Evolutionary conservation across 2,113 vertebrate species (phyloP).

Genomic region (Nymphicus hollandicus): DNA sequence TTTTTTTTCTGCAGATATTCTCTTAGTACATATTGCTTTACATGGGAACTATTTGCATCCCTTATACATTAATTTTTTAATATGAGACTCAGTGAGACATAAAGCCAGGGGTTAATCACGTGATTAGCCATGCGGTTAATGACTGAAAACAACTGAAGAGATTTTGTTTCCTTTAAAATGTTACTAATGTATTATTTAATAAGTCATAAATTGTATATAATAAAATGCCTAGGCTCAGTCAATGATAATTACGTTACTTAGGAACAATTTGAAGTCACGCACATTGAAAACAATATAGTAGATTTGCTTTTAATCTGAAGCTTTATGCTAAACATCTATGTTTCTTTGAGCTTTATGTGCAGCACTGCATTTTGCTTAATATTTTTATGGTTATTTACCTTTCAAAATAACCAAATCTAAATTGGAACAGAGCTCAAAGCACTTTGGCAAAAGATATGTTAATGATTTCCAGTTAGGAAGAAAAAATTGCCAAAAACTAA

Average conservation of each 20-base stretch:
- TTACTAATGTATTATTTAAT: slow-evolving; percentile 15
- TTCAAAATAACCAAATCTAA: background rate
- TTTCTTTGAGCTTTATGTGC: background rate
- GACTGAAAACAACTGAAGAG: background rate
- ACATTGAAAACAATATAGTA: background rate
- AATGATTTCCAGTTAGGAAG: background rate
- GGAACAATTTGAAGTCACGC: background rate
- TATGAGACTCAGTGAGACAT: background rate
- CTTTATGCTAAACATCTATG: background rate
- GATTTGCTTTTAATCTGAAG: background rate
- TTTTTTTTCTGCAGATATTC: background rate
- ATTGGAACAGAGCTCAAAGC: background rate
- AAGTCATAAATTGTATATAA: slow-evolving; percentile 14
- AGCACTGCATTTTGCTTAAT: background rate
- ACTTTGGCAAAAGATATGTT: background rate
- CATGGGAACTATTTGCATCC: background rate
- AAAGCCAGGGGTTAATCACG: background rate
- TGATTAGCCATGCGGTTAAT: background rate
- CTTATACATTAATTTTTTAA: background rate
- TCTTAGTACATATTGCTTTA: background rate
- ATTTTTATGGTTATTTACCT: background rate
- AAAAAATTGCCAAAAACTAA: background rate
- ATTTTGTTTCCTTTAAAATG: slow-evolving; percentile 31
- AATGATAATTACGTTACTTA: background rate
- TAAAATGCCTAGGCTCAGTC: background rate